These are phyloP conservation scores for Caenorhabditis sinica DNA, from an alignment of 2,888 invertebrate genomes.

Conservation along the genomic window DNA sequence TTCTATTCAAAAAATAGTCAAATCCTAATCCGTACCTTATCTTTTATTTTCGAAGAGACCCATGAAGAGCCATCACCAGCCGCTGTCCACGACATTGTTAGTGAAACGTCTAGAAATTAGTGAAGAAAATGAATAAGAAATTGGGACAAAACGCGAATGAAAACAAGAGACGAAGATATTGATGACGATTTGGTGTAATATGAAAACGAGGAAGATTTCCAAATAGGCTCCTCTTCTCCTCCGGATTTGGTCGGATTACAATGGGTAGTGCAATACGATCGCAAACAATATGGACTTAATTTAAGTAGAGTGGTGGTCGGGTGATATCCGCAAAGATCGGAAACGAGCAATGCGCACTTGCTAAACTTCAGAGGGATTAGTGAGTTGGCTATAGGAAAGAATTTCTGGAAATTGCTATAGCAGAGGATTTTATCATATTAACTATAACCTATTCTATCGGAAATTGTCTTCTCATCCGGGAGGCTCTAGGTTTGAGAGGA, in stretches of 20 bases:
- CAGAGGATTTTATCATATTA: constrained; percentile 37
- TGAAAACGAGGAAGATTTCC: constrained; percentile 20
- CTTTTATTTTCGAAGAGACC: constrained; percentile 68
- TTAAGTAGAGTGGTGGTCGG: constrained; percentile 32
- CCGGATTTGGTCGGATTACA: constrained; percentile 58
- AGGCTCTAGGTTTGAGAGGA: neutral
- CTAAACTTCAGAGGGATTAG: constrained; percentile 26
- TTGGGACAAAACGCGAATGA: neutral
- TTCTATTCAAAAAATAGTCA: constrained; percentile 7
- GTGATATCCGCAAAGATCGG: constrained; percentile 41
- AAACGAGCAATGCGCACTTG: neutral
- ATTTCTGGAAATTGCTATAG: constrained; percentile 11
- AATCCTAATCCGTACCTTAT: constrained; percentile 51
- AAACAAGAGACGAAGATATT: constrained; percentile 3
- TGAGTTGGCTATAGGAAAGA: neutral
- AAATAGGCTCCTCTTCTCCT: constrained; percentile 1
- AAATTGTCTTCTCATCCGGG: constrained; percentile 45
- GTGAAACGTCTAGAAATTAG: neutral
- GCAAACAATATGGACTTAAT: constrained; percentile 56
- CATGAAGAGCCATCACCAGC: constrained; percentile 67
- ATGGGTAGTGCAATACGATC: constrained; percentile 57
- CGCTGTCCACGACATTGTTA: constrained; percentile 69
- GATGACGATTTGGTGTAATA: constrained; percentile 16
- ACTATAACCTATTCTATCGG: constrained; percentile 20
- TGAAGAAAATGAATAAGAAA: constrained; percentile 1